Percentiles rank a stretch among this genome's conserved stretches.
Conservation (phyloP, 2,888 invertebrate genomes). For the Sesamia inferens region DNA sequence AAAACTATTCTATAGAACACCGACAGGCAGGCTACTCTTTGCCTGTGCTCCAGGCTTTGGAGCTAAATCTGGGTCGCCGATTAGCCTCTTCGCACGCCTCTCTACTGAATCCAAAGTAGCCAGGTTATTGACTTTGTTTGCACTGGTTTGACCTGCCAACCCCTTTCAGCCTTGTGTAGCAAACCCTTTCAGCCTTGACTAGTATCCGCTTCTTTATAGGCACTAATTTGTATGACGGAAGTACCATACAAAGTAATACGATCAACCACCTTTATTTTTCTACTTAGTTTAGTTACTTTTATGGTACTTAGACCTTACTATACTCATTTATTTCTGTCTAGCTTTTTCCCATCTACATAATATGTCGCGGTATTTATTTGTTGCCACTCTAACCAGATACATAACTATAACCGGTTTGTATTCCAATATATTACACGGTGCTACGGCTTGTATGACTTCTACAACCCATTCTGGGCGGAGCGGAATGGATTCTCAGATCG, state of each 20-base stretch:
- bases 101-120: no score
- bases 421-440: not conserved
- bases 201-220: not conserved
- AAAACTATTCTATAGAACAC: no score
- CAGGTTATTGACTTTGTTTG: not conserved
- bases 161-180: slow-evolving; percentile 2
- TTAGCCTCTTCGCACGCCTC: no score
- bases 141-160: not conserved
- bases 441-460: not conserved
- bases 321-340: not conserved
- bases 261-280: not conserved
- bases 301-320: not conserved
- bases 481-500: no score
- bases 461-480: not conserved
- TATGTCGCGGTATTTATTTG: no score
- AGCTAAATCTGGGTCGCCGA: no score
- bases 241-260: not conserved
- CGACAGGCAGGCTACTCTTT: no score
- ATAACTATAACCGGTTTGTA: not conserved
- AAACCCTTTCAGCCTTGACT: slow-evolving; percentile 4
- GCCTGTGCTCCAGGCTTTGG: no score
- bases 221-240: not conserved
- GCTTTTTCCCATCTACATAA: not conserved
- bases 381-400: not conserved
- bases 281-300: not conserved